Evolutionary conservation across 2,113 vertebrate species (phyloP).

Genomic region (Gadus chalcogrammus): DNA sequence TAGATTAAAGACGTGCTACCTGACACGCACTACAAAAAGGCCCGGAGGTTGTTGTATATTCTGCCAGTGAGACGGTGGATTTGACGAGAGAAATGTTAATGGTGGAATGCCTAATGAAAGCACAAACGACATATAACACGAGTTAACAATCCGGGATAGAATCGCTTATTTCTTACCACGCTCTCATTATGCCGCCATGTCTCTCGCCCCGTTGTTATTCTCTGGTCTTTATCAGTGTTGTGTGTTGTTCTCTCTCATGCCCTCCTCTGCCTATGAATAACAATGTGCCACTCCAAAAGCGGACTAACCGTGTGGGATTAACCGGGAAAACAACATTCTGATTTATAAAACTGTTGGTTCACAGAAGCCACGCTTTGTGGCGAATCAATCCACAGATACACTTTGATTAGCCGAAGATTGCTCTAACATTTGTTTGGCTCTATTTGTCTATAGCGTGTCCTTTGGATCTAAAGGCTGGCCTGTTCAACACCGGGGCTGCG

Average conservation of each 20-base stretch:
- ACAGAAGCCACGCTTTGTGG: slow-evolving; percentile 50
- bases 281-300: neutral
- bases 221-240: neutral
- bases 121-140: neutral
- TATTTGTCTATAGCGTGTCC: slow-evolving; percentile 90
- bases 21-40: slow-evolving; percentile 10
- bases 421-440: slow-evolving; percentile 89
- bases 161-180: no score
- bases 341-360: slow-evolving; percentile 83
- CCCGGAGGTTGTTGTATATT: neutral
- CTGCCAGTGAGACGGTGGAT: neutral
- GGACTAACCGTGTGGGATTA: slow-evolving; percentile 35
- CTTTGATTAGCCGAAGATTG: slow-evolving; percentile 97
- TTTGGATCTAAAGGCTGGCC: slow-evolving; percentile 95
- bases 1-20: slow-evolving; percentile 50
- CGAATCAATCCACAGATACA: slow-evolving; percentile 84
- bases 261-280: neutral
- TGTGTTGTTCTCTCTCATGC: neutral
- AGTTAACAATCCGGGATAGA: neutral
- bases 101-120: slow-evolving; percentile 2
- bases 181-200: no score
- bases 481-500: slow-evolving; percentile 86
- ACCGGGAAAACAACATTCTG: slow-evolving; percentile 72
- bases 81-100: neutral
- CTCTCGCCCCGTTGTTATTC: no score